A percentile compares a stretch with the other conserved stretches of the same genome.
These are phyloP conservation scores for Sebastes hopkinsi DNA, from an alignment of 2,797 vertebrate species.

Conservation along the genomic window DNA sequence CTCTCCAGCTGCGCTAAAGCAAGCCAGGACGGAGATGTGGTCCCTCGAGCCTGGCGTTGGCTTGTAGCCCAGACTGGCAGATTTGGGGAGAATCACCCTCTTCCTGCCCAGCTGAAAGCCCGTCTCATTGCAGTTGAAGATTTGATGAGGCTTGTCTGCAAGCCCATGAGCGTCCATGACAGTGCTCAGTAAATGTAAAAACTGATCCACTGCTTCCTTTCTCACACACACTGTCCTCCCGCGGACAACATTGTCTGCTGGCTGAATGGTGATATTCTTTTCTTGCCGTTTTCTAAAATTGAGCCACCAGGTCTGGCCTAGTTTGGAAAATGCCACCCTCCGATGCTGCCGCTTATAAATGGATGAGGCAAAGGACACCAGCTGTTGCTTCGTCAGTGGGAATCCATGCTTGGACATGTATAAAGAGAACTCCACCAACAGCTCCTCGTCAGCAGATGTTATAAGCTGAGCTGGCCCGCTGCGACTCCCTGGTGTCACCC, in stretches of 20 bases:
- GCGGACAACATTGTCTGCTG: constrained; percentile 63
- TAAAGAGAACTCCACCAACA: constrained; percentile 73
- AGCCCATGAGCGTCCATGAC: constrained; percentile 58
- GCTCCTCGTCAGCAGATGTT: constrained; percentile 71
- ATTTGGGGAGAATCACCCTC: constrained; percentile 61
- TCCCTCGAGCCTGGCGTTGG: constrained; percentile 57
- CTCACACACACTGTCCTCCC: constrained; percentile 68
- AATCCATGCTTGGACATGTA: constrained; percentile 78
- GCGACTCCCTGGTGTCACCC: constrained; percentile 74
- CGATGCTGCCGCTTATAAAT: constrained; percentile 77
- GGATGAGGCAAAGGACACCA: constrained; percentile 77
- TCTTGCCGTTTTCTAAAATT: constrained; percentile 77
- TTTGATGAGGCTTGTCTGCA: constrained; percentile 64
- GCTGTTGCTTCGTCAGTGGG: constrained; percentile 77
- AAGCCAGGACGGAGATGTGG: constrained; percentile 70
- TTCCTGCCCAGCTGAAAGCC: constrained; percentile 75
- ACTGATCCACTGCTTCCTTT: constrained; percentile 74
- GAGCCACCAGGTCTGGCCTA: constrained; percentile 80
- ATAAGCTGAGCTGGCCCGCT: constrained; percentile 77
- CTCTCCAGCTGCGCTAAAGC: constrained; percentile 69
- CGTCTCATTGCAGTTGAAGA: constrained; percentile 72
- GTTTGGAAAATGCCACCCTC: constrained; percentile 75
- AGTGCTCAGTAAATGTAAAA: constrained; percentile 63
- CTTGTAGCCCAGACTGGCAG: constrained; percentile 62
- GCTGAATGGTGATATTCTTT: constrained; percentile 76